Base-by-base conservation (phyloP, 2,888 invertebrate species). In the Eumerus sabulonum region DNA sequence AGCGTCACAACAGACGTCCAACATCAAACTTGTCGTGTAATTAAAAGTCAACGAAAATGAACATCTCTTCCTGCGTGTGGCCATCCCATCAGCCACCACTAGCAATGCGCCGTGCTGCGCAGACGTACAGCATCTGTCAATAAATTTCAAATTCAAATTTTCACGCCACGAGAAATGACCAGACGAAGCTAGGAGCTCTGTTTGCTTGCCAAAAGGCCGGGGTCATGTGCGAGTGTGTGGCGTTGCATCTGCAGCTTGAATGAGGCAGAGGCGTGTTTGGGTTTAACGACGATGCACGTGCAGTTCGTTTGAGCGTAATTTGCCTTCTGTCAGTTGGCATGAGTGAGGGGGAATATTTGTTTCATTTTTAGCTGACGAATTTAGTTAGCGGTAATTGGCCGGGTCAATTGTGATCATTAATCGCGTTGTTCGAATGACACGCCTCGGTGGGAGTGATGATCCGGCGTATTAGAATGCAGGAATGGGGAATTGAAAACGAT, bases 111-210 rank as follows among this genome's bases (percentile, higher is more conserved):
- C 3, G 7, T 2, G 27, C 27, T n/a, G 44, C 44, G 14, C 50
- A 40, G 1, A 40, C 40, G 36, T 11, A 17, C 40, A 18, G 51
- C 27, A 59, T 53, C 59, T 79, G 62, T 64, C 79, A 64, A 70
- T 79, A 74, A 76, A 66, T 71, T 71, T 56, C 56, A 56, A 60
- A 76, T 76, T 79, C 68, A 79, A 79, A 74, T 79, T 79, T 79
- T 68, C 68, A 54, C 79, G 60, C 73, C 67, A 63, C 44, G 54
- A 35, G 35, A 73, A 73, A 54, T 38, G 35, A 44, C 35, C 27
- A 51, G 44, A 35, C 16, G 13, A 35, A 36, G 2, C 54, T 11
- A 5, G 12, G 27, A 40, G 62, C 14, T 42, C 62, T 56, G 44
- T 19, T n/a, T 16, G 14, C n/a, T 45, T 62, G 62, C 38, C n/a